Evolutionary conservation across 2,888 invertebrate genomes (phyloP).

Genomic region (Drosophila aldrichi): DNA sequence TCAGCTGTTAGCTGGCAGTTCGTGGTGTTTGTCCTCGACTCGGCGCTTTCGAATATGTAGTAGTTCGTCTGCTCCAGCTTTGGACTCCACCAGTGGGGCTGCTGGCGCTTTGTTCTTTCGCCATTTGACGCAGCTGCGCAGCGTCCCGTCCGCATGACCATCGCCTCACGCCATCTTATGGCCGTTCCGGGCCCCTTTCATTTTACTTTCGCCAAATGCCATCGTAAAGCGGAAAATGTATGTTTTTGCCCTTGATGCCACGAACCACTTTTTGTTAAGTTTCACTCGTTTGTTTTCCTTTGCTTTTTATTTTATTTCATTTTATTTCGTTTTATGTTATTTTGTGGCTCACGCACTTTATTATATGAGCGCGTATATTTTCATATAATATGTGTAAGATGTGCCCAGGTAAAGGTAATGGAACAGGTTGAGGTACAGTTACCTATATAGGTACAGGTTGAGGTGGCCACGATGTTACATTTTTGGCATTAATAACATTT

Average conservation of each 20-base stretch:
- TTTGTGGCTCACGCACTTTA: slow-evolving; percentile 55
- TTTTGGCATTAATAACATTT: slow-evolving; percentile 4
- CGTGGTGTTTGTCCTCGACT: slow-evolving; percentile 17
- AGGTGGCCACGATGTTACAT: slow-evolving; percentile 10
- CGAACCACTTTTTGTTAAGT: slow-evolving; percentile 61
- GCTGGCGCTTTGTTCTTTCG: slow-evolving; percentile 56
- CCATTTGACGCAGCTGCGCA: slow-evolving; percentile 68
- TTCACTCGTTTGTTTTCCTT: slow-evolving; percentile 39
- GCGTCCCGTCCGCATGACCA: slow-evolving; percentile 57
- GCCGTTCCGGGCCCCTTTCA: slow-evolving; percentile 55
- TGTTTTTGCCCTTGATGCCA: slow-evolving; percentile 63
- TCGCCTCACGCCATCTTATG: slow-evolving; percentile 38
- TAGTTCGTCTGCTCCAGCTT: slow-evolving; percentile 33
- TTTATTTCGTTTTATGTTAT: slow-evolving; percentile 22
- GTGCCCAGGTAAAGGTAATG: slow-evolving; percentile 8
- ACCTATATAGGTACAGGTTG: neutral
- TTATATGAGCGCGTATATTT: slow-evolving; percentile 50
- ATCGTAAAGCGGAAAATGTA: slow-evolving; percentile 72
- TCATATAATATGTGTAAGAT: slow-evolving; percentile 49
- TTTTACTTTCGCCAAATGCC: slow-evolving; percentile 65
- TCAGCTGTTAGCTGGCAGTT: slow-evolving; percentile 9
- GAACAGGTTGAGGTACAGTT: neutral
- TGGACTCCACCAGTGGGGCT: slow-evolving; percentile 17
- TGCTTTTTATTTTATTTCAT: slow-evolving; percentile 12
- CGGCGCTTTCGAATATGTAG: slow-evolving; percentile 19